A percentile compares a stretch with the other conserved stretches of the same genome.
These are phyloP conservation scores for Dicycla oo DNA, from an alignment of 2,888 invertebrate species.

Conservation along the genomic window DNA sequence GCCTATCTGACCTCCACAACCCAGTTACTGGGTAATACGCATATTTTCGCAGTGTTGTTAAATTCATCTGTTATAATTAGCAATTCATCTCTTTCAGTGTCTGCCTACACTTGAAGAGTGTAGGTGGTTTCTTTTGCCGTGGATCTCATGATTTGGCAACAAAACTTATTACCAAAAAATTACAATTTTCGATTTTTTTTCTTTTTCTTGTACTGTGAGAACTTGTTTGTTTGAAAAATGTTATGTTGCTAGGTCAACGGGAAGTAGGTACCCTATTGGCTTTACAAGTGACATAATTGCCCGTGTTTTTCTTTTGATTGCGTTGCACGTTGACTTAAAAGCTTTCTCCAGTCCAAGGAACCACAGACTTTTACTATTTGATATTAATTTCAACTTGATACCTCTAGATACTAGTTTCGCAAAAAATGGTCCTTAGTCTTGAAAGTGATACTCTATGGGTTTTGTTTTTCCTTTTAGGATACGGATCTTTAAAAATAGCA, in stretches of 20 bases:
- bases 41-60: no score
- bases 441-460: background rate
- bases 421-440: background rate
- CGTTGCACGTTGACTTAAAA: background rate
- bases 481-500: background rate
- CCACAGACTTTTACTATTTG: background rate
- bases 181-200: background rate
- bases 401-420: background rate
- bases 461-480: background rate
- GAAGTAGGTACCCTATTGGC: background rate
- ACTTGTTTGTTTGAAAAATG: background rate
- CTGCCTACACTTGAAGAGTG: background rate
- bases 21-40: no score
- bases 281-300: background rate
- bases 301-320: background rate
- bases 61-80: constrained; percentile 3
- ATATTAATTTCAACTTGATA: background rate
- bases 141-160: constrained; percentile 26
- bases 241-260: background rate
- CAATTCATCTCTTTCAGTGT: constrained; percentile 12
- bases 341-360: background rate
- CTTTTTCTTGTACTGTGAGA: background rate
- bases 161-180: background rate
- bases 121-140: background rate
- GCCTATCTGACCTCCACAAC: no score